Evolutionary conservation across 2,797 vertebrate genomes (phyloP).

Genomic region (Anguilla marmorata): DNA sequence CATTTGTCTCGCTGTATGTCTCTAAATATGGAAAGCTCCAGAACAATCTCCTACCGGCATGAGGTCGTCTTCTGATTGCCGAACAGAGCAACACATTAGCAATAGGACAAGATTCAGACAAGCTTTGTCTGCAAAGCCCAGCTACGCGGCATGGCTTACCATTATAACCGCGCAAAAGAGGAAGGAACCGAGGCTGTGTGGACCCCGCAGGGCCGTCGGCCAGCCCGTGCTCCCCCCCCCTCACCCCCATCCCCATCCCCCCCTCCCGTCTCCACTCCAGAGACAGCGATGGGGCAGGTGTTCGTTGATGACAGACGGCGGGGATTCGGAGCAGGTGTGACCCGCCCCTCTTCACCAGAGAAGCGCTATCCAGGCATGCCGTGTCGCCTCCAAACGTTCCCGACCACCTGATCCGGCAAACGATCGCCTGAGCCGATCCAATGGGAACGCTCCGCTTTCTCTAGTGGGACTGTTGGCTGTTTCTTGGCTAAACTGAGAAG

Average conservation of each 20-base stretch:
- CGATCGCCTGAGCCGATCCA: not conserved
- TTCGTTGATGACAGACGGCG: not conserved
- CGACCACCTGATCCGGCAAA: not conserved
- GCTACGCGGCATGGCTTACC: not conserved
- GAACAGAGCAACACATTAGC: not conserved
- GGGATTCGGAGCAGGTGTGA: not conserved
- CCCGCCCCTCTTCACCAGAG: not conserved
- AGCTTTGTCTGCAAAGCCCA: not conserved
- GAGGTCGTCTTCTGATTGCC: not conserved
- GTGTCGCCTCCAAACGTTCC: not conserved
- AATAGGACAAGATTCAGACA: no score
- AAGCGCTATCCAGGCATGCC: not conserved
- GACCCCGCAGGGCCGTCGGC: no score
- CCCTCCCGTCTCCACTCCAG: not conserved
- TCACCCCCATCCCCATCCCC: not conserved
- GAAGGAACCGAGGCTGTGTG: no score
- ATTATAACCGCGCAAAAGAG: not conserved
- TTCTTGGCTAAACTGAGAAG: not conserved
- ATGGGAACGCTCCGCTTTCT: not conserved
- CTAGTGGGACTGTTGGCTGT: not conserved
- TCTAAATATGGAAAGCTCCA: not conserved
- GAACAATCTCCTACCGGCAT: not conserved
- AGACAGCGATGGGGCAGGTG: not conserved
- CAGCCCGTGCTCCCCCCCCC: not conserved
- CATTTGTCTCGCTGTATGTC: not conserved